A percentile compares a stretch with the other conserved stretches of the same genome.
phyloP scores from a whole-genome alignment of 2,797 vertebrate genomes.

The Pangasius macronema region DNA sequence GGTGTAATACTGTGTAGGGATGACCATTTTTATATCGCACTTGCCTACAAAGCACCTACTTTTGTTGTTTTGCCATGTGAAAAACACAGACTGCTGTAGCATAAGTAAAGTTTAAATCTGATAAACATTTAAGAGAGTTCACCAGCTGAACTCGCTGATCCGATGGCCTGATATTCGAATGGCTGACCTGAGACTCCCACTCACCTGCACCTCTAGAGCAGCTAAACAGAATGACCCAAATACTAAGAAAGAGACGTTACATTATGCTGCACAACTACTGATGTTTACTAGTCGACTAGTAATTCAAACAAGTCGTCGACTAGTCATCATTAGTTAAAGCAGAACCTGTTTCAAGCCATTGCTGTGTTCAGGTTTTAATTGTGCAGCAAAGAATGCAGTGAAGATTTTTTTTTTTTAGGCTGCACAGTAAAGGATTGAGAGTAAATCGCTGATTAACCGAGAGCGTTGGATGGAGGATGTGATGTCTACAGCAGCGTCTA shows the following conservation, averaged over 20 bases:
- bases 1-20: not conserved
- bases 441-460: not conserved
- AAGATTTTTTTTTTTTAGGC: not conserved
- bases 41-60: not conserved
- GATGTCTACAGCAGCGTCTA: not conserved
- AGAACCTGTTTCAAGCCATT: not conserved
- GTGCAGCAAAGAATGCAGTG: not conserved
- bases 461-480: not conserved
- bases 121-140: too few relatives aligned
- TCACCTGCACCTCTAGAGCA: not conserved
- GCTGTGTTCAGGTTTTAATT: not conserved
- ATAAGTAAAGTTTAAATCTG: not conserved
- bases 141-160: too few relatives aligned
- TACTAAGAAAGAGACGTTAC: not conserved
- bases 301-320: not conserved
- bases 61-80: too few relatives aligned
- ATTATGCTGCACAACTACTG: not conserved
- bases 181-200: not conserved
- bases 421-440: not conserved
- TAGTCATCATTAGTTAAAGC: not conserved
- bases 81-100: not conserved
- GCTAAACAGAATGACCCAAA: not conserved
- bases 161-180: not conserved
- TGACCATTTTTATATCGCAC: too few relatives aligned
- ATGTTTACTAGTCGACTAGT: not conserved